phyloP scores from a whole-genome alignment of 1,140 invertebrate species.

The Drosophila obscura region DNA sequence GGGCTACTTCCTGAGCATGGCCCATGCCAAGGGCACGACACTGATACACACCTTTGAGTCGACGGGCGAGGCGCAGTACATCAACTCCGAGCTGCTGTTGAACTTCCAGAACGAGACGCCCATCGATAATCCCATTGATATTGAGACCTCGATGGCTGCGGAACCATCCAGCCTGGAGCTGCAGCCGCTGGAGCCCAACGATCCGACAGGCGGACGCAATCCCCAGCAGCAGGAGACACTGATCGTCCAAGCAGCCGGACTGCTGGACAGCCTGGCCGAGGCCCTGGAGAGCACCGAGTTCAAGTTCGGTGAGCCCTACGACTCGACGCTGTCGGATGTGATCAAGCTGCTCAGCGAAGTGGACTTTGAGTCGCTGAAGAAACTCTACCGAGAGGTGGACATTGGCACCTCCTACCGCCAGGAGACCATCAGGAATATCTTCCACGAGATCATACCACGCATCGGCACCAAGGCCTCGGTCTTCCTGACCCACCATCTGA shows the following conservation, averaged over 20 bases:
- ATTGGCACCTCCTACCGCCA: conserved; percentile 87
- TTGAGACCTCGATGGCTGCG: conserved; percentile 69
- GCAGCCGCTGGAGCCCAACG: conserved; percentile 60
- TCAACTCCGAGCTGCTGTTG: conserved; percentile 76
- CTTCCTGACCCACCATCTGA: conserved; percentile 87
- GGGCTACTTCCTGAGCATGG: conserved; percentile 77
- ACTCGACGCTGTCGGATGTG: conserved; percentile 83
- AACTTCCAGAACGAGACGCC: conserved; percentile 74
- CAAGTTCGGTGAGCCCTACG: conserved; percentile 84
- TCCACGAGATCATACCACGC: conserved; percentile 89
- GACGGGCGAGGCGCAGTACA: conserved; percentile 79
- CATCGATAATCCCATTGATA: conserved; percentile 75
- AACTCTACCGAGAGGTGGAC: conserved; percentile 85
- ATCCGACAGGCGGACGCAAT: conserved; percentile 79
- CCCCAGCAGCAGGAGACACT: conserved; percentile 68
- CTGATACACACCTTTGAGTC: conserved; percentile 83
- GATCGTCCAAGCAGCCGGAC: conserved; percentile 61
- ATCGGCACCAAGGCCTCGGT: conserved; percentile 87
- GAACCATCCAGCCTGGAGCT: conserved; percentile 61
- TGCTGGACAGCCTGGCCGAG: conserved; percentile 82
- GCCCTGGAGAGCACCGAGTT: conserved; percentile 84
- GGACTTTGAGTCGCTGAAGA: conserved; percentile 84
- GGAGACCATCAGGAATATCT: conserved; percentile 88
- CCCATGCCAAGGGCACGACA: conserved; percentile 78
- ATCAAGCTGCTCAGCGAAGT: conserved; percentile 85